These are phyloP conservation scores for Schizopygopsis pylzovi DNA, from an alignment of 2,797 vertebrate genomes.

Conservation along the genomic window DNA sequence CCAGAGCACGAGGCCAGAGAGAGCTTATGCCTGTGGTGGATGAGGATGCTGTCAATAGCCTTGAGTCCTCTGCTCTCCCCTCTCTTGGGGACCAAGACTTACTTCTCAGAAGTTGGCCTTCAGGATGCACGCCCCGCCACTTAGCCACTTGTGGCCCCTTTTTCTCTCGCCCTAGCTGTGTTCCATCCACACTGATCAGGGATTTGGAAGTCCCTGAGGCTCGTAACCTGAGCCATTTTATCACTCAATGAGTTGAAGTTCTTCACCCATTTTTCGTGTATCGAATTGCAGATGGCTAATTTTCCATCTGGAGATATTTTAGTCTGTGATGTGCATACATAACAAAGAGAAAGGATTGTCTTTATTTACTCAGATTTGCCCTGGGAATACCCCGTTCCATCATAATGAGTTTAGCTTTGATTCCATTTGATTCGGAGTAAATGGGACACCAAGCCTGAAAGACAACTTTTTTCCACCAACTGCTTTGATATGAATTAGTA, in stretches of 20 bases:
- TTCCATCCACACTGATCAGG: no score
- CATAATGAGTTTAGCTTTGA: slow-evolving; percentile 50
- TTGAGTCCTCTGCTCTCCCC: no score
- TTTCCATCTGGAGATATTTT: slow-evolving; percentile 29
- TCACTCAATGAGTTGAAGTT: slow-evolving; percentile 2
- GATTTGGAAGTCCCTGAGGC: no score
- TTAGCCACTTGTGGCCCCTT: no score
- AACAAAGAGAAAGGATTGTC: slow-evolving; percentile 23
- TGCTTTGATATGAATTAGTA: slow-evolving; percentile 39
- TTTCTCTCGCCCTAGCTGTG: no score
- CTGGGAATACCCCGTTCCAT: slow-evolving; percentile 46
- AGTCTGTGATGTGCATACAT: slow-evolving; percentile 23
- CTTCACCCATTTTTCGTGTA: slow-evolving; percentile 15
- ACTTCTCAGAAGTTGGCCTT: no score
- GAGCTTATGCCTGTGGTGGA: no score
- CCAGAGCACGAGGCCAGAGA: no score
- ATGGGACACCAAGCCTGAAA: slow-evolving; percentile 27
- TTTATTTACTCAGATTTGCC: slow-evolving; percentile 37
- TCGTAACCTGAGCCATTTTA: not conserved
- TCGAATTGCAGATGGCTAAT: slow-evolving; percentile 34
- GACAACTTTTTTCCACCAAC: slow-evolving; percentile 45
- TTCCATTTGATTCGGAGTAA: slow-evolving; percentile 52
- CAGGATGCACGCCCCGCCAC: no score
- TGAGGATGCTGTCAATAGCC: no score
- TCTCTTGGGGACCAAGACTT: no score